Evolutionary conservation across 2,113 vertebrate genomes (phyloP).

Genomic region (Forbesichthys papilliferus): DNA sequence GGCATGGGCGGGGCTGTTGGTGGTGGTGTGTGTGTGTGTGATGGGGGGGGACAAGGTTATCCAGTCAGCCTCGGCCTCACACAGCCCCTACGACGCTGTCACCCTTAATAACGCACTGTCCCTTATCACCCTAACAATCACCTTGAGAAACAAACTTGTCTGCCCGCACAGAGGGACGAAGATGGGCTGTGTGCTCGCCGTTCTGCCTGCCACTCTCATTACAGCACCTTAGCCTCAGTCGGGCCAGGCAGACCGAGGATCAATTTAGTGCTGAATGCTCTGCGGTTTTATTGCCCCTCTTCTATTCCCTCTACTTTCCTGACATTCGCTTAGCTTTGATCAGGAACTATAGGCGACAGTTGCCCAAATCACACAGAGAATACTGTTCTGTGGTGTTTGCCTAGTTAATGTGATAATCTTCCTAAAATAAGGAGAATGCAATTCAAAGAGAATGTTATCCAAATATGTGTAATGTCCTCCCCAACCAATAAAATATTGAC

Average conservation of each 20-base stretch:
- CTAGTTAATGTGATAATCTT: conserved; percentile 10
- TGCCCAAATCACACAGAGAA: conserved; percentile 15
- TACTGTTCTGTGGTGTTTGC: background rate
- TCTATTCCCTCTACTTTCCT: background rate
- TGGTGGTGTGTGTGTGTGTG: background rate
- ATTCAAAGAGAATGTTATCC: background rate
- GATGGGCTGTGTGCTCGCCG: conserved; percentile 46
- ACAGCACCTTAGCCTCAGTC: conserved; percentile 47
- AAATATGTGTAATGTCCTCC: background rate
- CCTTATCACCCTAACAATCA: conserved; percentile 79
- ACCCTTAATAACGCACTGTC: conserved; percentile 77
- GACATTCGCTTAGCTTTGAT: conserved; percentile 26
- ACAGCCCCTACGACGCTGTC: conserved; percentile 72
- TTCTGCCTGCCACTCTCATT: conserved; percentile 58
- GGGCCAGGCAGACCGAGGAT: conserved; percentile 54
- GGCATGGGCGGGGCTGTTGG: conserved; percentile 12
- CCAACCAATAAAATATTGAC: background rate
- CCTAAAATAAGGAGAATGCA: background rate
- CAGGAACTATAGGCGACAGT: conserved; percentile 4
- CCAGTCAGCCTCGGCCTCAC: conserved; percentile 70
- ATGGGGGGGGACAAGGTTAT: conserved; percentile 72
- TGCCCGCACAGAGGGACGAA: conserved; percentile 59
- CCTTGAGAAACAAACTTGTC: conserved; percentile 79
- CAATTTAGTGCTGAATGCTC: conserved; percentile 63
- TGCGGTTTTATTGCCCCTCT: conserved; percentile 47